Base-by-base conservation (phyloP, 2,797 vertebrate species). In the Acridotheres tristis region DNA sequence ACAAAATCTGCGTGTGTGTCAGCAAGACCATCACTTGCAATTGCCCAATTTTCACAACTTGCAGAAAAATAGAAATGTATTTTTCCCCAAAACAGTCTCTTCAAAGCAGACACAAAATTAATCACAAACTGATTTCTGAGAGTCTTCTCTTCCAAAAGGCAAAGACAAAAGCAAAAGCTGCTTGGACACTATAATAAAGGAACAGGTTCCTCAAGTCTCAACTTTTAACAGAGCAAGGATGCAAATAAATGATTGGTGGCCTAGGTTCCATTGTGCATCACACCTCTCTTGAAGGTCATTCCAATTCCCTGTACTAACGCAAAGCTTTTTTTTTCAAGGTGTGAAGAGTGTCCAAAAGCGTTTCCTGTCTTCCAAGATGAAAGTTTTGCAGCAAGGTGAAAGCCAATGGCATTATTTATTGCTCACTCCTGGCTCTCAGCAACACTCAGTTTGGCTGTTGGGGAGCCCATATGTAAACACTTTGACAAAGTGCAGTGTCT, bases 341-440 rank as follows among this genome's bases (percentile, higher is more conserved):
- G 63, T 91, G 71, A 93, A 91, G 36, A 69, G 29, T 79, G 45
- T 69, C 2, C 2, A 69, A 86, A 93, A 63, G 18, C 10, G 14
- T 71, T 90, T 92, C 45, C 63, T 59, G 42, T 51, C 67, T 38
- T 76, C 50, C 4, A 32, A 72, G 80, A 76, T 12, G 32, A 91
- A 90, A 87, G n/a, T 29, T 68, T 82, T 45, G 30, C 67, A 82
- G 48, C n/a, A 67, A 90, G 83, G 77, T 94, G 74, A 79, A 94
- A 88, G n/a, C 50, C 71, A 57, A 19, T 47, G 55, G 8, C 40
- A 22, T 72, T 93, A 75, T 81, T 91, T 90, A 65, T 91, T 75
- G 54, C 77, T 88, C 5, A 6, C 20, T 93, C 32, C 83, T 88
- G 55, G 42, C 55, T 86, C 58, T 83, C 29, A 42, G 18, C 0